Percentiles rank a stretch among this genome's conserved stretches.
These are phyloP conservation scores for Sycophila texana DNA, from an alignment of 2,888 invertebrate species.

Conservation along the genomic window DNA sequence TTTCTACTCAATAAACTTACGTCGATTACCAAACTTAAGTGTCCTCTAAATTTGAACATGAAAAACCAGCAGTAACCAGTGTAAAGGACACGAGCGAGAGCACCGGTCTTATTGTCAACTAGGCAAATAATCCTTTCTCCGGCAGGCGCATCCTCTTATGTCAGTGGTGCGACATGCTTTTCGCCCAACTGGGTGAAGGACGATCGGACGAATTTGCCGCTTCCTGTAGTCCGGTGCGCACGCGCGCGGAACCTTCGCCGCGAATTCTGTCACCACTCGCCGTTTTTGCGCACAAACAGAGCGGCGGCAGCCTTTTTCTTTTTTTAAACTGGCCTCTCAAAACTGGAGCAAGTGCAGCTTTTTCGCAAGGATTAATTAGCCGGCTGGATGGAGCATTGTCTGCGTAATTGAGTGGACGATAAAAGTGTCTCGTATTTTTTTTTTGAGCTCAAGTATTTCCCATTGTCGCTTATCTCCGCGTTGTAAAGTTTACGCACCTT, in stretches of 20 bases:
- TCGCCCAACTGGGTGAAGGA: conserved; percentile 69
- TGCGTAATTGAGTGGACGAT: background rate
- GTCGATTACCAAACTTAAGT: too few species aligned
- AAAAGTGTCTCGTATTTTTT: conserved; percentile 18
- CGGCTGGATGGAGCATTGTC: background rate
- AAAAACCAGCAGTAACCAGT: too few species aligned
- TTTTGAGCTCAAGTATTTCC: background rate
- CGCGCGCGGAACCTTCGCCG: too few species aligned
- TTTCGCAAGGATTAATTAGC: background rate
- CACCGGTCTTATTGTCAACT: conserved; percentile 26
- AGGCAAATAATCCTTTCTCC: conserved; percentile 61
- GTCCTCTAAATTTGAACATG: too few species aligned
- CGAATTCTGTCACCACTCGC: background rate
- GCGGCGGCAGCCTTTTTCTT: too few species aligned
- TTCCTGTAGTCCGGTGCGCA: background rate
- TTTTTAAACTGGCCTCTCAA: too few species aligned
- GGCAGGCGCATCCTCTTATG: conserved; percentile 62
- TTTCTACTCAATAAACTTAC: too few species aligned
- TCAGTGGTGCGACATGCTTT: conserved; percentile 65
- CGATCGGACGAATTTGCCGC: conserved; percentile 53
- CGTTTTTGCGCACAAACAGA: too few species aligned
- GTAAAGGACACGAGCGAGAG: too few species aligned
- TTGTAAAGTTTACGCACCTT: background rate
- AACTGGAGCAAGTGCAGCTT: background rate
- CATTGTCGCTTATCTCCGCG: background rate